Evolutionary conservation across 2,113 vertebrate species (phyloP).

Genomic region (Nibea coibor): DNA sequence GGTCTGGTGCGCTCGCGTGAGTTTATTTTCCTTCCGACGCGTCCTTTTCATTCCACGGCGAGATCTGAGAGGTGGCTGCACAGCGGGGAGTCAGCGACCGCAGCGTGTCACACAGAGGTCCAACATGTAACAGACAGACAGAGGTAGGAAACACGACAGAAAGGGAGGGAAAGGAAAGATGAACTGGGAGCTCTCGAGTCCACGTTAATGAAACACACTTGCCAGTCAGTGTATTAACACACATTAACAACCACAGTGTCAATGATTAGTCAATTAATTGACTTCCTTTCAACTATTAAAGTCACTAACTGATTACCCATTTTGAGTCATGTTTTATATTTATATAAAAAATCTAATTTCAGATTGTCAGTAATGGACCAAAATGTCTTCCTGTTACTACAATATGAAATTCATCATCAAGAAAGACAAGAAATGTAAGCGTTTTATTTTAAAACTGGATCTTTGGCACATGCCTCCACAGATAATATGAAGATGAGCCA

Average conservation of each 20-base stretch:
- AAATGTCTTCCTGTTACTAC: background rate
- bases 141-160: background rate
- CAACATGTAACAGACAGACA: constrained; percentile 28
- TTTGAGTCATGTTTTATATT: too few relatives aligned
- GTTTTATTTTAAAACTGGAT: background rate
- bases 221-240: background rate
- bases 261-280: too few relatives aligned
- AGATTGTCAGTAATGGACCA: background rate
- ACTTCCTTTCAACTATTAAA: too few relatives aligned
- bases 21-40: constrained; percentile 85
- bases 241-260: too few relatives aligned
- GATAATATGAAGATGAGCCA: background rate
- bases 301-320: too few relatives aligned
- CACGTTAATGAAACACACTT: background rate
- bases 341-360: too few relatives aligned
- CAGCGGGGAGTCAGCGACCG: constrained; percentile 7
- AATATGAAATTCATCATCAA: background rate
- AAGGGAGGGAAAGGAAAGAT: background rate
- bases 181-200: background rate
- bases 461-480: background rate
- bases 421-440: too few relatives aligned
- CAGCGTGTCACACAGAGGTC: constrained; percentile 28
- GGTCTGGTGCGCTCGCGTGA: constrained; percentile 56
- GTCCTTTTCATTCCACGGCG: constrained; percentile 63
- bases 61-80: constrained; percentile 41